phyloP scores from a whole-genome alignment of 2,113 vertebrate species.

The Aldabrachelys gigantea region DNA sequence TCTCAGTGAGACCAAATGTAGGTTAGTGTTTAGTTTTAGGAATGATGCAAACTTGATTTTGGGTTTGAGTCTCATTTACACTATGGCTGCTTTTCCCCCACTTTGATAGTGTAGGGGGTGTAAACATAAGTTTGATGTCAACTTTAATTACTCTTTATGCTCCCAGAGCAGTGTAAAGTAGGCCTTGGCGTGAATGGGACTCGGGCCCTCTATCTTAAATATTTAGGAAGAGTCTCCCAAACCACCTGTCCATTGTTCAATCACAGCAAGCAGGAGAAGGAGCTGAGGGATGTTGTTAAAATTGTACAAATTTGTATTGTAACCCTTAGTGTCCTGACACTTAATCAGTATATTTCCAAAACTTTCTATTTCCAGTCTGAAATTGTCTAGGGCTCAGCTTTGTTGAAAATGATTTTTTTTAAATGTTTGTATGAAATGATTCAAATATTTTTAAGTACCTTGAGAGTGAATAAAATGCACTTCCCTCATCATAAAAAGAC shows the following conservation, averaged over 20 bases:
- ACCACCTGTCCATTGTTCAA: not conserved
- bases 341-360: not conserved
- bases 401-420: not conserved
- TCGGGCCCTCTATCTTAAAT: not conserved
- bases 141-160: not conserved
- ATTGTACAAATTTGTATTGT: not conserved
- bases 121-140: not conserved
- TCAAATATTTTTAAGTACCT: not conserved
- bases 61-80: not conserved
- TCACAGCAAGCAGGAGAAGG: not conserved
- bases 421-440: not conserved
- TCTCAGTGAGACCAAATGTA: not conserved
- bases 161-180: not conserved
- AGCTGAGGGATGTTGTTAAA: not conserved
- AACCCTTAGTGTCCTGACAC: not conserved
- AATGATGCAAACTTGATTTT: not conserved
- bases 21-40: not conserved
- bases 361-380: not conserved
- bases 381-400: not conserved
- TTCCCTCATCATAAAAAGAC: not conserved
- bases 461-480: not conserved
- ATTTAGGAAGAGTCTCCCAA: not conserved
- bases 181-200: not conserved
- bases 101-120: not conserved
- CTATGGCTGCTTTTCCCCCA: not conserved